Evolutionary conservation across 2,888 invertebrate genomes (phyloP), one percentile per base, ranked within the genome.

Genomic region (Plutella xylostella): DNA sequence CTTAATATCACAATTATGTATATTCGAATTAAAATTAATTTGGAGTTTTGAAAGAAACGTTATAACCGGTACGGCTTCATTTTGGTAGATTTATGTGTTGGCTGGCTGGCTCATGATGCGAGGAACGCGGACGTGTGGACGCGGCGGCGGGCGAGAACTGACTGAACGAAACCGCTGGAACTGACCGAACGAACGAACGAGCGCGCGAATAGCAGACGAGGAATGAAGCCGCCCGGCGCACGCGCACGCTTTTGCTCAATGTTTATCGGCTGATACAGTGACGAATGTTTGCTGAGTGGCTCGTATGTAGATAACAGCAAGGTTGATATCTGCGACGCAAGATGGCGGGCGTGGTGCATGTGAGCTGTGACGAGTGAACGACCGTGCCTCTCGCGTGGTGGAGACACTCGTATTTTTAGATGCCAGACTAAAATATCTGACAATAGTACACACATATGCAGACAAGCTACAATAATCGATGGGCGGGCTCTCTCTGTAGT

Each of bases 41-140:
- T 62, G 66, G 65, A 64, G 65, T 72, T 77, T 72, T 65, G 66
- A 63, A 68, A 67, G 63, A 74, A 73, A 80, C 69, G 83, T 82
- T 83, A 83, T 83, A 83, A 73, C 75, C 75, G 74, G 78, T 82
- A 76, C 61, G 80, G 83, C 82, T 83, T 80, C 83, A 83, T 83
- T 75, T 79, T 83, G 77, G 70, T 68, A 68, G 78, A 68, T 79
- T 80, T 83, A 82, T 77, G 80, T 80, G 78, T 80, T 80, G 73
- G 76, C 69, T 72, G 69, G 75, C 68, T 75, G 77, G 69, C 69
- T 72, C 83, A 83, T 83, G 68, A 61, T 72, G 77, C 70, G 76
- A 70, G 58, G 70, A 64, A 72, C 74, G 43, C 49, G 71, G 66
- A 61, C 70, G 72, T 76, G 75, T 54, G 62, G 63, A 60, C 80